A percentile compares a stretch with the other conserved stretches of the same genome.
Evolutionary conservation across 1,140 invertebrate species (phyloP).

Genomic region (Ridgeia piscesae): DNA sequence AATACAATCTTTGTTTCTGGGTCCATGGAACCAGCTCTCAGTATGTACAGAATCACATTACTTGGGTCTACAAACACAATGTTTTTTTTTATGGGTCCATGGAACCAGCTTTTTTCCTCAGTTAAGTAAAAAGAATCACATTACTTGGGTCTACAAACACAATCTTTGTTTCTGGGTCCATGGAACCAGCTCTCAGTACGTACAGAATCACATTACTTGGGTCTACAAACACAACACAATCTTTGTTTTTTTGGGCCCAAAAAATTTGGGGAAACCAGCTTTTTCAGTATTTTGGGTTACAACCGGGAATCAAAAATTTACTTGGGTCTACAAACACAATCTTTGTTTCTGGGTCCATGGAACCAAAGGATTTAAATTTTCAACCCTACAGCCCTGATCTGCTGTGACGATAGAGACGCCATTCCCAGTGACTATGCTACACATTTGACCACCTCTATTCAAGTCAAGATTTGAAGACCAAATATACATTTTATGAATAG

Average conservation of each 20-base stretch:
- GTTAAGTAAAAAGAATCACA: neutral
- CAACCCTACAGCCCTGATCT: too few relatives aligned
- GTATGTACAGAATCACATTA: neutral
- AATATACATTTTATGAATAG: too few relatives aligned
- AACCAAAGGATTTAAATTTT: too few relatives aligned
- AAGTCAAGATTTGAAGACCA: too few relatives aligned
- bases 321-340: constrained; percentile 62
- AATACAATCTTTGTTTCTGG: neutral
- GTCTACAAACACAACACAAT: constrained; percentile 62
- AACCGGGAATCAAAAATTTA: too few relatives aligned
- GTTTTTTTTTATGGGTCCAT: neutral
- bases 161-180: neutral
- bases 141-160: constrained; percentile 54
- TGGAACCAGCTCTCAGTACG: neutral
- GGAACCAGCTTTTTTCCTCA: neutral
- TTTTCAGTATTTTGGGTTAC: too few relatives aligned
- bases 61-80: neutral
- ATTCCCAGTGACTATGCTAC: too few relatives aligned
- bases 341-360: constrained; percentile 49
- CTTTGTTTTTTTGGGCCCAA: constrained; percentile 49
- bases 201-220: constrained; percentile 38
- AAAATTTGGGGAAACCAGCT: too few relatives aligned
- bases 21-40: neutral
- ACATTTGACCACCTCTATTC: too few relatives aligned
- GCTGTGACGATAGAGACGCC: too few relatives aligned